Evolutionary conservation across 2,888 invertebrate genomes (phyloP), one percentile per base, ranked within the genome.

Genomic region (Orthosia incerta): DNA sequence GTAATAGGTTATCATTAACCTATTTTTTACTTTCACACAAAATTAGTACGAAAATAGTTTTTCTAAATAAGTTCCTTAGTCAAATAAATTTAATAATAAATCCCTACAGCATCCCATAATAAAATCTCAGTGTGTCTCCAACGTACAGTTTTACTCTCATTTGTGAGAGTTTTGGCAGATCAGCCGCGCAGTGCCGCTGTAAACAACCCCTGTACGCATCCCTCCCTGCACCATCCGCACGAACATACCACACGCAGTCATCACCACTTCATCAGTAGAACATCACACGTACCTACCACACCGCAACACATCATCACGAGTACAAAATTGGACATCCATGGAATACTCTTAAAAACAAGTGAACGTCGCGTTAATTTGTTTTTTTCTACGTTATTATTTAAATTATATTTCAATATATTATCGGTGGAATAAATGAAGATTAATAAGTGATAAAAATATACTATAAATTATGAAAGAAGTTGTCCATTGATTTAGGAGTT

Each of bases 101-200:
- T 31, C 31, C 31, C 31, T 31, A 31, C 31, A 31, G 23, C 31
- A 72, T 31, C 46, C 20, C 46, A 4, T 4, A 7, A 20, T 16
- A 55, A 50, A 18, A n/a, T 13, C 81, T 31, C 81, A 16, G 76
- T 76, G 76, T 81, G 62, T 55, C 81, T 15, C 74, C 20, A 11
- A 4, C 59, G 70, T 46, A 50, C 7, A 39, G 65, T 66, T 84
- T 84, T 85, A 87, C 90, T 90, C 89, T 89, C 87, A 71, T 62
- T 56, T 75, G 84, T 78, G 90, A 89, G 89, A 90, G 89, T 90
- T 88, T 88, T 82, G 86, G 85, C 88, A 85, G 56, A 66, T 48
- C 61, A 45, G 60, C 50, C 60, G 71, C 57, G 45, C 80, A 48
- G 75, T 61, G 57, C 45, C 63, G 67, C 80, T 26, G 67, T 68